Conservation (phyloP, 1,140 invertebrate species). For the Sogatella furcifera region DNA sequence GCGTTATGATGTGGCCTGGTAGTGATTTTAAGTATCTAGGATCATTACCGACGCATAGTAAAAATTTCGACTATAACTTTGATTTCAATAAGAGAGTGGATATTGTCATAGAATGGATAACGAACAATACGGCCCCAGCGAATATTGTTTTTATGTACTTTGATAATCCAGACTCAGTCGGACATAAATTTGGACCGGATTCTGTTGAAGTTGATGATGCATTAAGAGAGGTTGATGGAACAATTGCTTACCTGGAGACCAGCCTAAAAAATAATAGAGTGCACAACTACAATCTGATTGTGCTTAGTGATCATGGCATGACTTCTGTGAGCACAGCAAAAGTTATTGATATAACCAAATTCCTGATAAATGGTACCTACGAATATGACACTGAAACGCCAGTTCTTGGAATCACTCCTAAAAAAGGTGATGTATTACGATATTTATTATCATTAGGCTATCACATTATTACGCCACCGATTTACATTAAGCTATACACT, state of each 20-base stretch:
- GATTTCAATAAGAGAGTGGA: slow-evolving; percentile 45
- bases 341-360: slow-evolving; percentile 46
- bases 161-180: slow-evolving; percentile 55
- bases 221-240: slow-evolving; percentile 41
- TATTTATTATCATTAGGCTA: no score
- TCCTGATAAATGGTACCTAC: slow-evolving; percentile 39
- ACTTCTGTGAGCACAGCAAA: slow-evolving; percentile 35
- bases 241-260: slow-evolving; percentile 39
- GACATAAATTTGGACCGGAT: slow-evolving; percentile 39
- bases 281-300: slow-evolving; percentile 50
- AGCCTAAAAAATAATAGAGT: slow-evolving; percentile 38
- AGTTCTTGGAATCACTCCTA: slow-evolving; percentile 41
- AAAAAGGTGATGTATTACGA: slow-evolving; percentile 32
- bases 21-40: slow-evolving; percentile 36
- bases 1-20: slow-evolving; percentile 52
- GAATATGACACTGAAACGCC: slow-evolving; percentile 34
- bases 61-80: slow-evolving; percentile 37
- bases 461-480: no score
- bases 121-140: slow-evolving; percentile 39
- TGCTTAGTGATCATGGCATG: slow-evolving; percentile 70
- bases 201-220: slow-evolving; percentile 35
- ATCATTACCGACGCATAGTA: slow-evolving; percentile 33
- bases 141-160: slow-evolving; percentile 60
- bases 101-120: slow-evolving; percentile 52
- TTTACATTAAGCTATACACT: no score